phyloP scores from a whole-genome alignment of 1,140 invertebrate species.

The Glomeris maerens region DNA sequence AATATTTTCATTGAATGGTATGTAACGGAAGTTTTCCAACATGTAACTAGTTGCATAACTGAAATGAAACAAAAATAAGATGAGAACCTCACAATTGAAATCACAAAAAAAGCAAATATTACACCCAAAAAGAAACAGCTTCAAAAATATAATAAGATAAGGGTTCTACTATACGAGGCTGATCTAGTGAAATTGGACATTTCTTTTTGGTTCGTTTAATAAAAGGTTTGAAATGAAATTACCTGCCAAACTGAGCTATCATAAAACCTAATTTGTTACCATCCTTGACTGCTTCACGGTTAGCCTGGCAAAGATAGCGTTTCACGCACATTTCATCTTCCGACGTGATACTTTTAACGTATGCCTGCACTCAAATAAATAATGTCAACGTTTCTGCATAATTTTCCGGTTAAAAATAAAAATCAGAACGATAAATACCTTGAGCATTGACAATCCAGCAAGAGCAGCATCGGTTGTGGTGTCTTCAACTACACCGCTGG shows the following conservation, averaged over 20 bases:
- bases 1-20: conserved; percentile 61
- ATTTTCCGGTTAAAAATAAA: conserved; percentile 3
- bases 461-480: conserved; percentile 35
- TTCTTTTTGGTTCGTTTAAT: background rate
- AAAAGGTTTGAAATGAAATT: conserved; percentile 7
- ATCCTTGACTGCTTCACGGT: conserved; percentile 21
- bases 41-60: conserved; percentile 74
- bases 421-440: background rate
- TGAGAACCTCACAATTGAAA: too few relatives aligned
- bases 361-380: conserved; percentile 8
- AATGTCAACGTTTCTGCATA: background rate
- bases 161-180: too few relatives aligned
- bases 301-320: conserved; percentile 23
- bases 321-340: conserved; percentile 21
- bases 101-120: background rate
- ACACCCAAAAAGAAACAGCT: too few relatives aligned
- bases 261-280: conserved; percentile 22
- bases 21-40: conserved; percentile 51
- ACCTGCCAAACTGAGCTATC: conserved; percentile 25
- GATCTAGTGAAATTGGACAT: too few relatives aligned
- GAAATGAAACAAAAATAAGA: too few relatives aligned
- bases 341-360: conserved; percentile 21
- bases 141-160: too few relatives aligned
- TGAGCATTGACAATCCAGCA: conserved; percentile 20
- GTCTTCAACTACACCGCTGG: conserved; percentile 64